Percentiles rank a stretch among this genome's conserved stretches.
phyloP scores from a whole-genome alignment of 2,888 invertebrate species.

The Andrena hattorfiana region DNA sequence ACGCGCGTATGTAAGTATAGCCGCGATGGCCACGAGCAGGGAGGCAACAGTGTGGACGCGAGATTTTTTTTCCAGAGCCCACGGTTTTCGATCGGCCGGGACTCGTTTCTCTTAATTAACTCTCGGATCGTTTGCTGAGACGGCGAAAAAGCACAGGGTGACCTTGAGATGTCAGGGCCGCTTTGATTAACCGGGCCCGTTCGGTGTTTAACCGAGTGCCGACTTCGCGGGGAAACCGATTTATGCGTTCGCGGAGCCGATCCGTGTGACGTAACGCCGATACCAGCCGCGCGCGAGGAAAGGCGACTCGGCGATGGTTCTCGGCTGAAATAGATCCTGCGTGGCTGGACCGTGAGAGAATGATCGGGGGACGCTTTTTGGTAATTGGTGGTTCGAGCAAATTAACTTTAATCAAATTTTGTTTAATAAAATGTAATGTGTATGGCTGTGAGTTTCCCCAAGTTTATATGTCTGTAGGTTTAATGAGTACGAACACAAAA shows the following conservation, averaged over 20 bases:
- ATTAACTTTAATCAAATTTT: too few relatives aligned
- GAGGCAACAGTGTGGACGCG: constrained; percentile 6
- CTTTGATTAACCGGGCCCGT: constrained; percentile 71
- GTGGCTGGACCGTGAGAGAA: background rate
- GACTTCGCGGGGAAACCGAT: constrained; percentile 29
- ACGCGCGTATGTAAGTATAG: background rate
- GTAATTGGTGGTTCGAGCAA: background rate
- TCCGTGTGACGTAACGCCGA: constrained; percentile 40
- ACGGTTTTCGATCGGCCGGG: constrained; percentile 36
- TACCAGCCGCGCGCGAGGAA: background rate
- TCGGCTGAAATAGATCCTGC: background rate
- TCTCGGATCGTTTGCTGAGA: constrained; percentile 60
- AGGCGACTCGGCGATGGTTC: background rate
- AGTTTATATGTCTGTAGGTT: too few relatives aligned
- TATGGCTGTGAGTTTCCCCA: too few relatives aligned
- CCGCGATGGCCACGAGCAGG: background rate
- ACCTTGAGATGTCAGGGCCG: constrained; percentile 69
- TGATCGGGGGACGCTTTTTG: background rate
- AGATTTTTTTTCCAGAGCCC: constrained; percentile 47
- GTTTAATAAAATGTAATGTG: too few relatives aligned
- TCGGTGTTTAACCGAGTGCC: constrained; percentile 58
- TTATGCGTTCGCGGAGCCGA: constrained; percentile 30
- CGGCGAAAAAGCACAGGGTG: constrained; percentile 57
- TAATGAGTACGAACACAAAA: too few relatives aligned
- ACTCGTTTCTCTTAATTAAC: constrained; percentile 68